Evolutionary conservation across 2,113 vertebrate genomes (phyloP).

Genomic region (Chlorodrepanis virens): DNA sequence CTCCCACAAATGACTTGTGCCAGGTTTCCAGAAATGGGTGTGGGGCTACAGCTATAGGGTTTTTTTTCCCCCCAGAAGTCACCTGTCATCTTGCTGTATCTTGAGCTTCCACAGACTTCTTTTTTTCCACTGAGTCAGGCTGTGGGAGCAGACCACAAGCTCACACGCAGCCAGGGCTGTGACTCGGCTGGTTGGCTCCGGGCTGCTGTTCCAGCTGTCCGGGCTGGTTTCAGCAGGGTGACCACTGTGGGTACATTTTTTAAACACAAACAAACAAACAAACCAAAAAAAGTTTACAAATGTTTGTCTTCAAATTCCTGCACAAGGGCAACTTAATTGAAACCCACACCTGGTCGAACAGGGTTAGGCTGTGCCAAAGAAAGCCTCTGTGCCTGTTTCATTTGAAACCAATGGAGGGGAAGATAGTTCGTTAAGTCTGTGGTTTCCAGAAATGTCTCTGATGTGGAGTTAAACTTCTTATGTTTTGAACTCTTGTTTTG

Average conservation of each 20-base stretch:
- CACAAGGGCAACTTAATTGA: not conserved
- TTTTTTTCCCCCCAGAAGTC: not conserved
- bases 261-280: not conserved
- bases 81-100: not conserved
- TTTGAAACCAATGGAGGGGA: not conserved
- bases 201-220: not conserved
- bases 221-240: not conserved
- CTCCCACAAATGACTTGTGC: not conserved
- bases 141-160: not conserved
- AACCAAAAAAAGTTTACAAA: not conserved
- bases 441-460: constrained; percentile 22
- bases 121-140: not conserved
- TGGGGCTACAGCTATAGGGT: not conserved
- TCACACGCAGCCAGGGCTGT: fast-evolving
- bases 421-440: not conserved
- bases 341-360: not conserved
- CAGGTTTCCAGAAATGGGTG: not conserved
- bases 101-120: not conserved
- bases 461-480: not conserved
- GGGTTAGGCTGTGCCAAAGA: not conserved
- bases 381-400: not conserved
- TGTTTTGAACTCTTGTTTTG: not conserved
- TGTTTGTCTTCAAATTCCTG: not conserved
- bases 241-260: not conserved
- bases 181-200: not conserved